Conservation (phyloP, 1,140 invertebrate genomes). For the Pteromalus puparum region DNA sequence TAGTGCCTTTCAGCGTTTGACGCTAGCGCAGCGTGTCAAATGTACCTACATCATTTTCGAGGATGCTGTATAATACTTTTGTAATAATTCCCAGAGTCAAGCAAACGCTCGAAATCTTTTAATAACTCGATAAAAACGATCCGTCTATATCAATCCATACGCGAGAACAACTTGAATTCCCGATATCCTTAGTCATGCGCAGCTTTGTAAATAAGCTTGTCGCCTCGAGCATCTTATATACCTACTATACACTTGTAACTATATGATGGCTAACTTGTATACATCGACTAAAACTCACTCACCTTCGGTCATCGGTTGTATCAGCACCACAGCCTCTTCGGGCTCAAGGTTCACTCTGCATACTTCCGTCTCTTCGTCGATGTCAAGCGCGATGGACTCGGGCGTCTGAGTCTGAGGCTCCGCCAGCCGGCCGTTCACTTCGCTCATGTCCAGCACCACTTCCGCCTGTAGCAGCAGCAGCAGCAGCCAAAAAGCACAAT, state of each 20-base stretch:
- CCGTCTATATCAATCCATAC: too few species aligned
- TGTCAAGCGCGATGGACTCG: neutral
- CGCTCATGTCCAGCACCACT: conserved; percentile 38
- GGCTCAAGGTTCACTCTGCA: neutral
- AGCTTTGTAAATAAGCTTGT: too few species aligned
- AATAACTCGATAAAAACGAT: too few species aligned
- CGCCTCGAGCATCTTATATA: too few species aligned
- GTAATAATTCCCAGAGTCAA: too few species aligned
- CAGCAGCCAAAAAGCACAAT: neutral
- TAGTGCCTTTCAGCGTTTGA: too few species aligned
- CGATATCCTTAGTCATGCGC: too few species aligned
- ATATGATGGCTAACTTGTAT: neutral
- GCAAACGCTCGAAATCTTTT: too few species aligned
- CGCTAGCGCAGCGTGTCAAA: too few species aligned
- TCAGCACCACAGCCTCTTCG: neutral
- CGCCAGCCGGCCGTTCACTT: neutral
- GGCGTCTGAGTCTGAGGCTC: neutral
- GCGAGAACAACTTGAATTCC: too few species aligned
- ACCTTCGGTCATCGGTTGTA: conserved; percentile 30
- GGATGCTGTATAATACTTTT: too few species aligned
- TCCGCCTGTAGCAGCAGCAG: conserved; percentile 39
- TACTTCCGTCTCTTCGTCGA: neutral
- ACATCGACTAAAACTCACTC: neutral
- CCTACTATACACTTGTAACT: neutral
- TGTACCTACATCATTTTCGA: too few species aligned